These are phyloP conservation scores for Trichonephila clavipes DNA, from an alignment of 1,140 invertebrate genomes.

Conservation along the genomic window DNA sequence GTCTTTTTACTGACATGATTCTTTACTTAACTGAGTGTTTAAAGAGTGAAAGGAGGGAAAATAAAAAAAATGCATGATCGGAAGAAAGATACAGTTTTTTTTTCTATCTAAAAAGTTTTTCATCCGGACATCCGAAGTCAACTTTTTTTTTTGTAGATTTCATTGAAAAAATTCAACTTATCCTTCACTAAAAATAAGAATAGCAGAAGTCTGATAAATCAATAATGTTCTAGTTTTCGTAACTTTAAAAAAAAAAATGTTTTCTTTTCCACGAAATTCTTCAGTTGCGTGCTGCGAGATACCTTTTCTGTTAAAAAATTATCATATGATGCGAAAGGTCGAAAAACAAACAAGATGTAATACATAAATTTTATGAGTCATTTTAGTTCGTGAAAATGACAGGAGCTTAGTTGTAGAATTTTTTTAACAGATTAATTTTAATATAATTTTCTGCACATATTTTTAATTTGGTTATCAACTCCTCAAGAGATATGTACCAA, in stretches of 20 bases:
- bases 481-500: too few species aligned
- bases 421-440: background rate
- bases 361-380: background rate
- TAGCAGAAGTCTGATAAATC: background rate
- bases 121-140: background rate
- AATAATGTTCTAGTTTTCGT: background rate
- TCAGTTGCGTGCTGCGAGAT: background rate
- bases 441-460: too few species aligned
- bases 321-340: background rate
- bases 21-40: conserved; percentile 17
- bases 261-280: background rate
- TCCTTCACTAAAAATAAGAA: background rate
- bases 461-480: too few species aligned
- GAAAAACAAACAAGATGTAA: background rate
- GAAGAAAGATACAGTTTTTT: background rate
- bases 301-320: background rate
- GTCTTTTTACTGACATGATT: background rate
- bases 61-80: background rate
- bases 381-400: background rate
- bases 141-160: background rate
- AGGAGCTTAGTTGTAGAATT: background rate
- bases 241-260: background rate
- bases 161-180: background rate
- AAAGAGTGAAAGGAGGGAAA: background rate
- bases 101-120: background rate